Evolutionary conservation across 2,797 vertebrate genomes (phyloP).

Genomic region (Eidolon dupreanum): DNA sequence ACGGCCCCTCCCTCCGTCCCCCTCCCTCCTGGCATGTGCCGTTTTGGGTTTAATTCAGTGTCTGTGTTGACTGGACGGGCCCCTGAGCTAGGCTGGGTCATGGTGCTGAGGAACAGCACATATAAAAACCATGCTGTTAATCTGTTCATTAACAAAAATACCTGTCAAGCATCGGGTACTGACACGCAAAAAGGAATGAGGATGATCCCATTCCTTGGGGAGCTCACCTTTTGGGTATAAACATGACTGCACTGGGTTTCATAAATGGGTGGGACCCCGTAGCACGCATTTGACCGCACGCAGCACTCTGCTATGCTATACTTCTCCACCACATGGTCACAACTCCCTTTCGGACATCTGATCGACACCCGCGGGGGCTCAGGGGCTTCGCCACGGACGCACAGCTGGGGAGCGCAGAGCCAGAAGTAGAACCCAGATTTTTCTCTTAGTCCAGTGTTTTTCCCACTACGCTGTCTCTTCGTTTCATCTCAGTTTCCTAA

Average conservation of each 20-base stretch:
- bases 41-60: neutral
- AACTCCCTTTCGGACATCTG: neutral
- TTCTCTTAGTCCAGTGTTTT: neutral
- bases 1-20: too few relatives aligned
- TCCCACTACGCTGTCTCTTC: neutral
- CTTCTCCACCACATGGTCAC: too few relatives aligned
- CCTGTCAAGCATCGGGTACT: neutral
- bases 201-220: neutral
- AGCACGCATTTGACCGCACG: neutral
- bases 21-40: neutral
- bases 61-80: neutral
- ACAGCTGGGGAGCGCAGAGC: neutral
- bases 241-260: neutral
- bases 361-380: neutral
- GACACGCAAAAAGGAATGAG: neutral
- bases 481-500: neutral
- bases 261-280: neutral
- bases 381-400: neutral
- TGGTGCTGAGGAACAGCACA: neutral
- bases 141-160: neutral
- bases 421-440: neutral
- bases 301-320: fast-evolving
- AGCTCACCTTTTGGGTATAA: neutral
- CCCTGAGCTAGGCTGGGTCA: neutral
- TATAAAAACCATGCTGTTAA: neutral